phyloP scores from a whole-genome alignment of 64 coral and sea anemone species.

The Stichodactyla helianthus region DNA sequence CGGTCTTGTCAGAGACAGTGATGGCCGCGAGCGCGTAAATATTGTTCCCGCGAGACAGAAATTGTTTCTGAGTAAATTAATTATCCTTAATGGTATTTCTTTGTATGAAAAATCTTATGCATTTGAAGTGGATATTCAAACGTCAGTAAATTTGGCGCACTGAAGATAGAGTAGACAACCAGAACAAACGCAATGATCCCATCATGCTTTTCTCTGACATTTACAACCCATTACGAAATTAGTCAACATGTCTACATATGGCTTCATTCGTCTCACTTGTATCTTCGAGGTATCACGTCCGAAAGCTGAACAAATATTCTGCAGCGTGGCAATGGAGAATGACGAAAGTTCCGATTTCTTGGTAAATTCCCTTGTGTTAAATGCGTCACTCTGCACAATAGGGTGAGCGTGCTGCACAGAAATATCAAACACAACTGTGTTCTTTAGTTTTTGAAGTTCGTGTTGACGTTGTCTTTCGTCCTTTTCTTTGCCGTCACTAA shows the following conservation, averaged over 20 bases:
- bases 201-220: not conserved
- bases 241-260: not conserved
- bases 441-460: not conserved
- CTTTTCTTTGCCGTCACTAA: too few relatives aligned
- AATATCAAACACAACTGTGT: not conserved
- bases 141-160: too few relatives aligned
- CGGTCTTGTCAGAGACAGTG: too few relatives aligned
- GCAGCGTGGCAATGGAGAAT: conserved; percentile 7
- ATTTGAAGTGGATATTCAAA: too few relatives aligned
- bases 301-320: not conserved
- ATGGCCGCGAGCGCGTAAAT: too few relatives aligned
- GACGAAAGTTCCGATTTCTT: not conserved
- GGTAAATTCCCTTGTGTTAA: not conserved
- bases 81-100: too few relatives aligned
- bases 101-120: too few relatives aligned
- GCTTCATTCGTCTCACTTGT: not conserved
- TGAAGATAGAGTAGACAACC: too few relatives aligned
- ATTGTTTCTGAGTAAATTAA: too few relatives aligned
- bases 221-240: not conserved
- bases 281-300: not conserved
- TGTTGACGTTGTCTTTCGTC: not conserved
- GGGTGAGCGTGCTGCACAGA: conserved; percentile 12
- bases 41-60: too few relatives aligned
- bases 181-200: not conserved
- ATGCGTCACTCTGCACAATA: not conserved